Percentiles rank a stretch among this genome's conserved stretches.
phyloP scores from a whole-genome alignment of 2,797 vertebrate genomes.

The Anguilla marmorata region DNA sequence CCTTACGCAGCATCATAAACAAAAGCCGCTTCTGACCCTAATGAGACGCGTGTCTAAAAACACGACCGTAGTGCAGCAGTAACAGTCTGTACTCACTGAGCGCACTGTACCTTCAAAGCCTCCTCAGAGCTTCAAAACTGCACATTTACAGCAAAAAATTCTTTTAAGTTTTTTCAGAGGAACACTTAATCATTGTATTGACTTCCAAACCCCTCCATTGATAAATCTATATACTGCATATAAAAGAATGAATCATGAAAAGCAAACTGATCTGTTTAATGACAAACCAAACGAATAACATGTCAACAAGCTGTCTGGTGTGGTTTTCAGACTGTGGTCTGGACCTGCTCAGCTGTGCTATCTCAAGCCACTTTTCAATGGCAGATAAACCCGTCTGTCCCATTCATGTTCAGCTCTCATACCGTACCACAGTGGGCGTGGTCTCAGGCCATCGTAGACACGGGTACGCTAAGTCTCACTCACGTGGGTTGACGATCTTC shows the following conservation, averaged over 20 bases:
- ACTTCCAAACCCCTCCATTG: too few relatives aligned
- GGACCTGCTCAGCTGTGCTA: background rate
- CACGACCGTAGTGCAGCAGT: background rate
- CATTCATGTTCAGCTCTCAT: background rate
- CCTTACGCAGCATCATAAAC: conserved; percentile 36
- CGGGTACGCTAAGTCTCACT: conserved; percentile 61
- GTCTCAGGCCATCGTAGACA: background rate
- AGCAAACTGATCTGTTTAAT: background rate
- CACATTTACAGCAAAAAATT: background rate
- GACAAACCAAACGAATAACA: background rate
- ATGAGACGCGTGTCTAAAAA: conserved; percentile 32
- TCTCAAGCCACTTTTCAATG: background rate
- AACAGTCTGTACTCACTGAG: background rate
- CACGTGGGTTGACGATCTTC: conserved; percentile 98
- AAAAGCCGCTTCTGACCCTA: conserved; percentile 32
- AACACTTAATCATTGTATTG: too few relatives aligned
- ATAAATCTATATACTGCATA: too few relatives aligned
- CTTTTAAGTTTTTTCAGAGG: too few relatives aligned
- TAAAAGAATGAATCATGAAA: background rate
- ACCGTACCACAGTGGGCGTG: background rate
- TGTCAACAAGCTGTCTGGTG: background rate
- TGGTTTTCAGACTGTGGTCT: background rate
- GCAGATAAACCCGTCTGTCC: too few relatives aligned
- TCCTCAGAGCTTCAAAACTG: background rate
- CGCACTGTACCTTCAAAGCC: background rate